Conservation (phyloP, 2,888 invertebrate species). For the Sicus ferrugineus region DNA sequence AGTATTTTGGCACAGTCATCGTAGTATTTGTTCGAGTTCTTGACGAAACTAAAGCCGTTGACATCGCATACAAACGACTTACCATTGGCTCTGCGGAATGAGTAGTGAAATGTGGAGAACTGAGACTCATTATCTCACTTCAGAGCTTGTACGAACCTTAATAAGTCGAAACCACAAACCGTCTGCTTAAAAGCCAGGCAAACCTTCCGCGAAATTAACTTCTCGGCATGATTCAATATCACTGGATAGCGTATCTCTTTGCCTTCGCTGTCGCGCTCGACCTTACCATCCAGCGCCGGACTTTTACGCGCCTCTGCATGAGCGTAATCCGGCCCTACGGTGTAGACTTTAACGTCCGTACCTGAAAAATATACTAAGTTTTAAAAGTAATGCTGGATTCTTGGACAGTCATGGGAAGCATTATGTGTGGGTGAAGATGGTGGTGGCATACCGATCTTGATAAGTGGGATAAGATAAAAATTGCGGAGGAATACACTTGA, state of each 20-base stretch:
- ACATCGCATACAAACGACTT: slow-evolving; percentile 99
- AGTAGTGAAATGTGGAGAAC: background rate
- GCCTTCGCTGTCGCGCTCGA: slow-evolving; percentile 96
- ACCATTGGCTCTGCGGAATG: slow-evolving; percentile 84
- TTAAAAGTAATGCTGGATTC: slow-evolving; percentile 65
- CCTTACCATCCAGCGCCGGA: slow-evolving; percentile 97
- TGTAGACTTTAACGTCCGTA: slow-evolving; percentile 86
- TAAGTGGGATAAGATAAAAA: too few species aligned
- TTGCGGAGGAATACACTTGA: too few species aligned
- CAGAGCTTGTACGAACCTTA: slow-evolving; percentile 71
- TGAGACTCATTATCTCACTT: background rate
- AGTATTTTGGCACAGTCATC: slow-evolving; percentile 99
- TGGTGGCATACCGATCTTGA: too few species aligned
- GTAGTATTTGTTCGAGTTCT: slow-evolving; percentile 99
- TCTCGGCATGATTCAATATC: slow-evolving; percentile 95
- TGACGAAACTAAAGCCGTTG: slow-evolving; percentile 99
- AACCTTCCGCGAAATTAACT: slow-evolving; percentile 96
- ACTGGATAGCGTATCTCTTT: slow-evolving; percentile 99
- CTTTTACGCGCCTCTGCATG: slow-evolving; percentile 99
- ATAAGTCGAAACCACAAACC: slow-evolving; percentile 97
- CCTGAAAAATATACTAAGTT: slow-evolving; percentile 68
- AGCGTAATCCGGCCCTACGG: slow-evolving; percentile 99
- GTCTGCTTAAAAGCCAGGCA: slow-evolving; percentile 97
- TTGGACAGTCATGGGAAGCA: slow-evolving; percentile 52
- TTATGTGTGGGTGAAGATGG: background rate